These are phyloP conservation scores for Artemia sinica DNA, from an alignment of 2,888 invertebrate genomes.

Conservation along the genomic window DNA sequence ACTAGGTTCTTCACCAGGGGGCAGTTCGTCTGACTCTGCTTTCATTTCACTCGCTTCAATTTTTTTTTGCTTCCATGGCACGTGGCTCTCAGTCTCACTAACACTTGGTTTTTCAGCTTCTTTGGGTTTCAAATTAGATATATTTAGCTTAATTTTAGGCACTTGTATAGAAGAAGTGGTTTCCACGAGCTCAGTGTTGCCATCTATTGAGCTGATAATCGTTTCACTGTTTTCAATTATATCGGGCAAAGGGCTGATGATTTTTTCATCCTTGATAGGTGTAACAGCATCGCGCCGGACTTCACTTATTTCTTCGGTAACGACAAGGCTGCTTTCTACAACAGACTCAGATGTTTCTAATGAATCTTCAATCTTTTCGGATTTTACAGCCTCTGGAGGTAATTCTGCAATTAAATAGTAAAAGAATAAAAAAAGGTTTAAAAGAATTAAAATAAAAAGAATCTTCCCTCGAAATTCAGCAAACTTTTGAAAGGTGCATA, in stretches of 20 bases:
- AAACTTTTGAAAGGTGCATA: too few species aligned
- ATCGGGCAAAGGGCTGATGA: background rate
- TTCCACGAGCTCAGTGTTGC: background rate
- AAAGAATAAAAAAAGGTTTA: too few species aligned
- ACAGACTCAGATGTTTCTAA: too few species aligned
- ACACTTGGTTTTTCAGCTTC: background rate
- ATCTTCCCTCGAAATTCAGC: too few species aligned
- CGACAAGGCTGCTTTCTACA: too few species aligned
- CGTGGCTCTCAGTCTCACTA: background rate
- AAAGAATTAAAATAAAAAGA: too few species aligned
- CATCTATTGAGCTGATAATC: constrained; percentile 3
- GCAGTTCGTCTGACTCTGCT: background rate
- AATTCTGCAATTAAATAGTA: too few species aligned
- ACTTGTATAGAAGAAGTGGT: background rate
- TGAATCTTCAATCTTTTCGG: too few species aligned
- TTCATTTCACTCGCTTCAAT: background rate
- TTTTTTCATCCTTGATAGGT: background rate
- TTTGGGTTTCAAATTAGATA: background rate
- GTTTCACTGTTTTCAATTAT: background rate
- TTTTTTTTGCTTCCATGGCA: constrained; percentile 3
- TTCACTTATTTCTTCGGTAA: too few species aligned
- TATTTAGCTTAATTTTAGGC: background rate
- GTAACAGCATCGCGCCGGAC: too few species aligned
- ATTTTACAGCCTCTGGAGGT: too few species aligned
- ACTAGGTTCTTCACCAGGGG: constrained; percentile 1